Evolutionary conservation across 2,888 invertebrate species (phyloP).

Genomic region (Melikaiella ostensackeni): DNA sequence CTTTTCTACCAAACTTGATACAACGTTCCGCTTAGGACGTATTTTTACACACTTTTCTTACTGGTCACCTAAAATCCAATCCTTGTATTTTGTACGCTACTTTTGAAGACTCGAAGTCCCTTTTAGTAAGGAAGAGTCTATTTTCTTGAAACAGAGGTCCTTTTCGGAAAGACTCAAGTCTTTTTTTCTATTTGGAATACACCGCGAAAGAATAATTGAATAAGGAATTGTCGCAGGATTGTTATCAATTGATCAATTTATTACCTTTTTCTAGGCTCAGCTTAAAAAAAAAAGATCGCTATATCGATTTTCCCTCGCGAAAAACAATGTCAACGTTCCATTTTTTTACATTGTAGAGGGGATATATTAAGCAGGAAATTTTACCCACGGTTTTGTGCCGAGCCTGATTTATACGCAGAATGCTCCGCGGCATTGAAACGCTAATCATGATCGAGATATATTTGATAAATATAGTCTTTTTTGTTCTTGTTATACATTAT

Average conservation of each 20-base stretch:
- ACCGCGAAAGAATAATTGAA: constrained; percentile 21
- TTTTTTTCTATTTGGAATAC: not conserved
- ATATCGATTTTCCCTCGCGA: not conserved
- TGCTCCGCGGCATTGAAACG: constrained; percentile 38
- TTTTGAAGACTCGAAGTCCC: constrained; percentile 32
- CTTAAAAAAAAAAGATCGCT: not conserved
- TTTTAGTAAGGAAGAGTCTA: not conserved
- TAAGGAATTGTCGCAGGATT: constrained; percentile 4
- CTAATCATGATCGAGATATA: constrained; percentile 29
- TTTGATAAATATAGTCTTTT: constrained; percentile 37
- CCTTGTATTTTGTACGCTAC: constrained; percentile 24
- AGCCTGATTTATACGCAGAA: constrained; percentile 26
- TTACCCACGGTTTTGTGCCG: constrained; percentile 31
- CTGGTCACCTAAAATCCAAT: constrained; percentile 1
- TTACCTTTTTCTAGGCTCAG: not conserved
- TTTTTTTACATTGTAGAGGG: constrained; percentile 3
- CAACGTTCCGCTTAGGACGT: constrained; percentile 24
- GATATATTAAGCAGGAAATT: constrained; percentile 21
- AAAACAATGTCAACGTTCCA: not conserved
- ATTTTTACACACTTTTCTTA: constrained; percentile 34
- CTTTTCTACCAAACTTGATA: constrained; percentile 35
- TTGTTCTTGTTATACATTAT: constrained; percentile 41
- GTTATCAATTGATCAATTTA: not conserved
- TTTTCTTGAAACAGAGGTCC: constrained; percentile 10
- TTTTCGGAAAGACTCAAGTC: not conserved